phyloP scores from a whole-genome alignment of 2,797 vertebrate species.

The Myotis findleyi region DNA sequence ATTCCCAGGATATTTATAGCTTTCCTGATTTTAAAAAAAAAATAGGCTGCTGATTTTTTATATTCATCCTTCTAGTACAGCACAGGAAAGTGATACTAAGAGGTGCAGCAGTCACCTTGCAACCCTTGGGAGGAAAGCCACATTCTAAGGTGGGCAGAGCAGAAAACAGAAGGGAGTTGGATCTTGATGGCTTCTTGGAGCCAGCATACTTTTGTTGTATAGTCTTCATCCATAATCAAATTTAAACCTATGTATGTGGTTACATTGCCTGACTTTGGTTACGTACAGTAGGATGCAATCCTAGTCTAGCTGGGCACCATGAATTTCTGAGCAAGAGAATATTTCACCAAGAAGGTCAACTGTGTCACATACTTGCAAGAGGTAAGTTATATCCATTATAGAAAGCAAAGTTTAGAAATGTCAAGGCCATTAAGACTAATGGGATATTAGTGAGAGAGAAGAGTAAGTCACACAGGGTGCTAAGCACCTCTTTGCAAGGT shows the following conservation, averaged over 20 bases:
- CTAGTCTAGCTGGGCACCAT: background rate
- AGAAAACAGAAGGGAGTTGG: background rate
- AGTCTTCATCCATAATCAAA: background rate
- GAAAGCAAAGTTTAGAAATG: conserved; percentile 27
- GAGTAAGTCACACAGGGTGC: background rate
- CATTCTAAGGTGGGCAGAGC: background rate
- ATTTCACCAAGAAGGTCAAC: background rate
- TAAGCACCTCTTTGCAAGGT: background rate
- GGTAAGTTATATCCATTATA: conserved; percentile 12
- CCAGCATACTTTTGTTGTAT: background rate
- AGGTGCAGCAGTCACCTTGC: background rate
- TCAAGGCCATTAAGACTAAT: background rate
- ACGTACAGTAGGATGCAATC: background rate
- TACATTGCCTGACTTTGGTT: background rate
- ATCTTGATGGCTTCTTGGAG: background rate
- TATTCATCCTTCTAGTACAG: background rate
- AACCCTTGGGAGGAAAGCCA: background rate
- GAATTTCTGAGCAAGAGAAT: background rate
- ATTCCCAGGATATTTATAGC: background rate
- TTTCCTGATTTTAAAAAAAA: background rate
- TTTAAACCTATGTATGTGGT: background rate
- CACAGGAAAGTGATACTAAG: background rate
- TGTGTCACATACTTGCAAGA: conserved; percentile 2
- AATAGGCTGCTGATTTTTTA: background rate
- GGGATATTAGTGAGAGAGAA: background rate